phyloP scores from a whole-genome alignment of 2,797 vertebrate genomes.

The Acanthornis magna region DNA sequence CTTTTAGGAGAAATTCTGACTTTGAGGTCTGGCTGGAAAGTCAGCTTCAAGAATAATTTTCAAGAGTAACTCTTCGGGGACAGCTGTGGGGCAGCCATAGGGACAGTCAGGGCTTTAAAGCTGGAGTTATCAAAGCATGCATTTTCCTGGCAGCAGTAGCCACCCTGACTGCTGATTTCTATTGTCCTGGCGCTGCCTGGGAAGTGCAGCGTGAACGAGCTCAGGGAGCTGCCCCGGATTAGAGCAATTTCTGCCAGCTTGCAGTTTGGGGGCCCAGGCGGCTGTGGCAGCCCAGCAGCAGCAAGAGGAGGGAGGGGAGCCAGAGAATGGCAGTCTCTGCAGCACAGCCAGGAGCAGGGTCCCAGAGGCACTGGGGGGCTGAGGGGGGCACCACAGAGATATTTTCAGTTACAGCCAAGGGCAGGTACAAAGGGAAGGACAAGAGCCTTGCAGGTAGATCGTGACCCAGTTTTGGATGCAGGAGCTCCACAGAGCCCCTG shows the following conservation, averaged over 20 bases:
- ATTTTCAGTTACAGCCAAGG: background rate
- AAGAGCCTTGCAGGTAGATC: background rate
- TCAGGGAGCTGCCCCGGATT: background rate
- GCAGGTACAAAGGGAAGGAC: background rate
- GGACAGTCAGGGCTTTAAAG: background rate
- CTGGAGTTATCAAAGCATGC: background rate
- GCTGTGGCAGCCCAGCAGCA: background rate
- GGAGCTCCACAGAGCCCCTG: background rate
- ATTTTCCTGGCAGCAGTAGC: background rate
- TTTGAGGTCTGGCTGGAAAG: background rate
- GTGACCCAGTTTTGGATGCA: background rate
- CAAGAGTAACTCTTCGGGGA: background rate
- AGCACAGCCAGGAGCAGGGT: accelerated
- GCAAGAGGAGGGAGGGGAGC: background rate
- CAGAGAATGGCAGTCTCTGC: background rate
- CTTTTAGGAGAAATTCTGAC: background rate
- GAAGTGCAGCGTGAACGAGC: accelerated
- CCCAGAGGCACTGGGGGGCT: background rate
- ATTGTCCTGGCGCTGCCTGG: background rate
- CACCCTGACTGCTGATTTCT: background rate
- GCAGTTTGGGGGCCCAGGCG: background rate
- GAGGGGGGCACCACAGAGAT: background rate
- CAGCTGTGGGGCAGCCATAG: background rate
- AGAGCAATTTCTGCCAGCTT: background rate
- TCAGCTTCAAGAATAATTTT: background rate